Evolutionary conservation across 2,797 vertebrate species (phyloP), one percentile per base, ranked within the genome.

Genomic region (Acomys russatus): DNA sequence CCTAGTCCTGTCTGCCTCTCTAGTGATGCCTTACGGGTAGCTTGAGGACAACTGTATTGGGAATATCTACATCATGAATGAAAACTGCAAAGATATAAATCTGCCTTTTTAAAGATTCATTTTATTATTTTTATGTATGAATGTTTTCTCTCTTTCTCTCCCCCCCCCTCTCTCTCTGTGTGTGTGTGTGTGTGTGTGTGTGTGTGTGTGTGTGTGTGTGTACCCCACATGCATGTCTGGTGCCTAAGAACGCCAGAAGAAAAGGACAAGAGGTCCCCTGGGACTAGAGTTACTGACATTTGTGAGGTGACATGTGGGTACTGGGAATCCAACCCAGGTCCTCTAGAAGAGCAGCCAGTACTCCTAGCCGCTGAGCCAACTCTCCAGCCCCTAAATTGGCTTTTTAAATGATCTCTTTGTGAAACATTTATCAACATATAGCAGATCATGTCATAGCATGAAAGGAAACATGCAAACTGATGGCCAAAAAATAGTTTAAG

Each of bases 401-500:
- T 44, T 68, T 82, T 90, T 17, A 3, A 33, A 54, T 66, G 54
- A 87, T 17, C 35, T 63, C 76, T 38, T 3, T 87, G 23, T 93
- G 70, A 88, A 80, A 59, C 23, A 63, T 63, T 94, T 70, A 59
- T 54, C 17, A 61, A 28, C 78, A 88, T 49, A 88, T 1, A 44
- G 30, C n/a, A 59, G 17, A 85, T 33, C 30, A 15, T n/a, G n/a
- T 59, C 28, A 66, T 2, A 2, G 7, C 28, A 82, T 77, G 44
- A 17, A 15, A 91, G 1, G 78, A n/a, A 76, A 83, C 51, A 30
- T 9, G 1, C 79, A 64, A 77, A 70, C 68, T 23, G 8, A 61
- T 35, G 44, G 80, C 49, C 61, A 66, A 93, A 59, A 92, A n/a
- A 85, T 63, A 93, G 33, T 56, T 92, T 93, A 93, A 88, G 83